Conservation (phyloP, 2,888 invertebrate genomes). For the Penaeus monodon region DNA sequence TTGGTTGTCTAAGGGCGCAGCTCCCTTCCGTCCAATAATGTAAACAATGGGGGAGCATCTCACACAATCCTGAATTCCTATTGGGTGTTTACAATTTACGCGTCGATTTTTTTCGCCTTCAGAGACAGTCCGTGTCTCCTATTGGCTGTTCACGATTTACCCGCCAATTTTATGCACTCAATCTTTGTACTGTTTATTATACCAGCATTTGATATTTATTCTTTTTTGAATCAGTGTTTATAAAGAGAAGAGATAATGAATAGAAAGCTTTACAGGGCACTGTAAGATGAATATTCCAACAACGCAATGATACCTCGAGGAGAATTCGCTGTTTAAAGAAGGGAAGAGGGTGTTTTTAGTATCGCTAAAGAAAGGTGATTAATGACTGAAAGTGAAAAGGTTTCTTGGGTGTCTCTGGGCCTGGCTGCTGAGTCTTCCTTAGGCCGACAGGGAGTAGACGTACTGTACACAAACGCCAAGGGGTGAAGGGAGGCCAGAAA, state of each 20-base stretch:
- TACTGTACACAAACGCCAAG: no score
- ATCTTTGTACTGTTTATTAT: conserved; percentile 23
- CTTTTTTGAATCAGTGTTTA: conserved; percentile 1
- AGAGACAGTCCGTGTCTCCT: conserved; percentile 15
- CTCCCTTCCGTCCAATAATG: conserved; percentile 13
- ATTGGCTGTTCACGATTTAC: conserved; percentile 23
- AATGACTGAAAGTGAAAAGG: no score
- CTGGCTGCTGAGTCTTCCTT: no score
- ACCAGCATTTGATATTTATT: not conserved
- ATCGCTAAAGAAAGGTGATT: no score
- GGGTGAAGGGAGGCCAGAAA: no score
- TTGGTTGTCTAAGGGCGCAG: conserved; percentile 3
- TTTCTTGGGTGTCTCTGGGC: no score
- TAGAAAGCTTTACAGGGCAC: no score
- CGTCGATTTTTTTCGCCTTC: conserved; percentile 6
- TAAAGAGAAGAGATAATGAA: conserved; percentile 17
- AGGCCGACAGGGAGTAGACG: no score
- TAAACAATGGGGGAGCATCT: conserved; percentile 22
- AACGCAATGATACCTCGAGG: no score
- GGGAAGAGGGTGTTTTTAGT: no score
- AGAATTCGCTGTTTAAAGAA: no score
- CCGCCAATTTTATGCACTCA: conserved; percentile 9
- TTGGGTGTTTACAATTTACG: conserved; percentile 3
- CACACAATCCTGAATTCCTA: not conserved
- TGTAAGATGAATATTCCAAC: no score